Evolutionary conservation across 2,113 vertebrate genomes (phyloP).

Genomic region (Silurus meridionalis): DNA sequence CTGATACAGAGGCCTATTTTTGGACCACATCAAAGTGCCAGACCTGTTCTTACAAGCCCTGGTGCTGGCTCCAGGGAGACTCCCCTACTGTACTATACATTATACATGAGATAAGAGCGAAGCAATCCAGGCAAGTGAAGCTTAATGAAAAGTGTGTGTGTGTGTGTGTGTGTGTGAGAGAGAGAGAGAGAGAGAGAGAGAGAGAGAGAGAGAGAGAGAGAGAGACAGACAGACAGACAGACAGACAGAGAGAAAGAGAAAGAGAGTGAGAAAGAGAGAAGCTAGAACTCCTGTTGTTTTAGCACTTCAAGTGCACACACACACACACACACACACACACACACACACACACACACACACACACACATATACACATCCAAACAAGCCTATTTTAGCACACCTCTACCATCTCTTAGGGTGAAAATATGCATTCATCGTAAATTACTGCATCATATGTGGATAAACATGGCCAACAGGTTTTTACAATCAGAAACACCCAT

Average conservation of each 20-base stretch:
- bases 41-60: conserved; percentile 63
- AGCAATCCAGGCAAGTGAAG: conserved; percentile 12
- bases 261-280: conserved; percentile 11
- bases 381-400: background rate
- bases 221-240: too few species aligned
- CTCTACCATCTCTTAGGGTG: background rate
- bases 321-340: conserved; percentile 11
- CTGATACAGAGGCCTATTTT: conserved; percentile 68
- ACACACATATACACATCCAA: conserved; percentile 7
- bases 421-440: conserved; percentile 40
- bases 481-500: background rate
- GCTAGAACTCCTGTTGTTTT: conserved; percentile 2
- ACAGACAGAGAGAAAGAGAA: conserved; percentile 14
- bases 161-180: background rate
- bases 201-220: conserved; percentile 11
- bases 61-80: conserved; percentile 63
- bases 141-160: conserved; percentile 38
- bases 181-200: conserved; percentile 18
- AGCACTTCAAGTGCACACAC: conserved; percentile 19
- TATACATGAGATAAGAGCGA: conserved; percentile 71
- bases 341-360: conserved; percentile 17
- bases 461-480: conserved; percentile 39
- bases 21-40: conserved; percentile 71
- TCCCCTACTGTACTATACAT: conserved; percentile 67
- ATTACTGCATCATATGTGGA: conserved; percentile 45